Percentiles rank a stretch among this genome's conserved stretches.
Evolutionary conservation across 2,113 vertebrate species (phyloP).

Genomic region (Muscicapa adusta): DNA sequence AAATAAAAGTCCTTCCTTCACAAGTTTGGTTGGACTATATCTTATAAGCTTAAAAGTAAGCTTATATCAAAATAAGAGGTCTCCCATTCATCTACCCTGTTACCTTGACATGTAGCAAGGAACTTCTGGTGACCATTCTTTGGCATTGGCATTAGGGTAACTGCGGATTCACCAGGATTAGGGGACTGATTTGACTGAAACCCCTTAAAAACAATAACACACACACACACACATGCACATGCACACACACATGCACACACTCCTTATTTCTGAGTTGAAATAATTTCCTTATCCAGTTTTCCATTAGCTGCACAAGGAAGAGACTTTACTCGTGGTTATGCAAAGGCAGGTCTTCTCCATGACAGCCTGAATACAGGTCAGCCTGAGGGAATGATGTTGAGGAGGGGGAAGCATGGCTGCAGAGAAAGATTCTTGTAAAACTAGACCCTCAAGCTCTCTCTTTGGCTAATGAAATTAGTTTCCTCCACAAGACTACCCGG

Average conservation of each 20-base stretch:
- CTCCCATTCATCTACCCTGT: neutral
- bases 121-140: neutral
- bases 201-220: neutral
- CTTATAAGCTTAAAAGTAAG: neutral
- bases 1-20: neutral
- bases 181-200: neutral
- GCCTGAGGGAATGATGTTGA: neutral
- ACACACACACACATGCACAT: neutral
- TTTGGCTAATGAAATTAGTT: neutral
- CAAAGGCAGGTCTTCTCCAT: neutral
- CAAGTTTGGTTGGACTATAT: neutral
- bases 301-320: neutral
- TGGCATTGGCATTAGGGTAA: neutral
- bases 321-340: neutral
- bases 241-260: too few relatives aligned
- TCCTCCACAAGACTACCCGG: neutral
- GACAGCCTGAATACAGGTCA: neutral
- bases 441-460: neutral
- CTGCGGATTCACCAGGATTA: neutral
- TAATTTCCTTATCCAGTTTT: neutral
- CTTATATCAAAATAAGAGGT: neutral
- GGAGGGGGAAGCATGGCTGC: neutral
- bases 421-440: slow-evolving; percentile 4
- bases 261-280: neutral
- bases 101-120: neutral